Base-by-base conservation (phyloP, 1,140 invertebrate species). In the Nebria ingens region DNA sequence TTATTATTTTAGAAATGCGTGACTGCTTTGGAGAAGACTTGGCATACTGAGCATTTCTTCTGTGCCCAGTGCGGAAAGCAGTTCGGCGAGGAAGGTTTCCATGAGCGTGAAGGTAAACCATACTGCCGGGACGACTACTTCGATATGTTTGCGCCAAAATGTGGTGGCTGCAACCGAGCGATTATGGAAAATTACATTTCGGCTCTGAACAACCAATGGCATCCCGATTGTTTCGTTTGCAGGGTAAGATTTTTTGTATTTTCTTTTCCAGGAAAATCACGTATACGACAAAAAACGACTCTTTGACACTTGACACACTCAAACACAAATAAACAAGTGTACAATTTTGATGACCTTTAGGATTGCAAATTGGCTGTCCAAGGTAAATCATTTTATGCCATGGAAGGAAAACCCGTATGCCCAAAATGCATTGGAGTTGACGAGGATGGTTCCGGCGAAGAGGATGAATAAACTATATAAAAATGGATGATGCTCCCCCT, bases 111-210 rank as follows among this genome's bases (percentile, higher is more conserved):
- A 62, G 91, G 91, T 20, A 93, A 93, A 69, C 91, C 94, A 0
- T 97, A 96, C 66, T 98, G 94, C 71, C 80, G 87, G 49, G 87
- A 90, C 56, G 95, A 98, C 68, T 99, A 97, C 75, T 97, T 97
- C 68, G 90, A 95, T 65, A 93, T 97, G 87, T 99, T 99, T 73
- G 97, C 97, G 1, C 95, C 96, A 0, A 98, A 98, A 71, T 99
- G 97, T 75, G 94, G 93, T 15, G 93, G 94, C 17, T 99, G 97
- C 78, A 88, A 85, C 63, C 83, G 90, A 25, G 90, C 97, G 50
- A 99, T 99, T 63, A 97, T 94, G 83, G 94, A 97, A 71, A 98
- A 98, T 73, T 99, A 98, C 71, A 98, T 99, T 66, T 97, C 94
- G 1, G 97, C 97, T 12, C 75, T 99, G 49, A 97, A 96, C 71